Conservation (phyloP, 2,797 vertebrate species). For the Percopsis omiscomaycus region DNA sequence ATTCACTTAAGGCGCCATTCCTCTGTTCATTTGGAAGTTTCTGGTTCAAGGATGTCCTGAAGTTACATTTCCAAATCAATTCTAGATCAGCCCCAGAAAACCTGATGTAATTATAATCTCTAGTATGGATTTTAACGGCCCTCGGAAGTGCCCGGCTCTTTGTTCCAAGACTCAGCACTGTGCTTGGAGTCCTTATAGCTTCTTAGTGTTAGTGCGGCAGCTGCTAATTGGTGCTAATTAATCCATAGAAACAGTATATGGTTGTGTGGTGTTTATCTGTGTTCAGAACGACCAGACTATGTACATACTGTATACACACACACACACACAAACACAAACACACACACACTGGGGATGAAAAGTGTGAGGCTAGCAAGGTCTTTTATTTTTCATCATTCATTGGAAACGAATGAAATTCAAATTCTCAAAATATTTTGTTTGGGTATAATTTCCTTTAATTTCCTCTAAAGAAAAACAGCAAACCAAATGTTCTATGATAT, state of each 20-base stretch:
- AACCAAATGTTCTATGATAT: too few relatives aligned
- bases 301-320: not conserved
- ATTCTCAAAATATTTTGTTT: too few relatives aligned
- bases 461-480: too few relatives aligned
- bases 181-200: too few relatives aligned
- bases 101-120: conserved; percentile 58
- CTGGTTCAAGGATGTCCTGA: conserved; percentile 74
- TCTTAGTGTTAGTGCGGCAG: too few relatives aligned
- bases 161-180: too few relatives aligned
- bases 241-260: not conserved
- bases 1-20: conserved; percentile 69
- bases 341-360: not conserved
- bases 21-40: conserved; percentile 64
- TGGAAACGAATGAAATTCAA: too few relatives aligned
- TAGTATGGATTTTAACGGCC: conserved; percentile 38
- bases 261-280: not conserved
- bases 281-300: not conserved
- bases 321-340: not conserved
- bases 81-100: conserved; percentile 46
- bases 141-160: too few relatives aligned
- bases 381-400: too few relatives aligned
- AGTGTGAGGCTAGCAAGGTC: too few relatives aligned
- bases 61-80: conserved; percentile 67
- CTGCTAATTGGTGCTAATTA: not conserved
- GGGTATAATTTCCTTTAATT: too few relatives aligned